Conservation (phyloP, 2,113 vertebrate species). For the Picathartes gymnocephalus region DNA sequence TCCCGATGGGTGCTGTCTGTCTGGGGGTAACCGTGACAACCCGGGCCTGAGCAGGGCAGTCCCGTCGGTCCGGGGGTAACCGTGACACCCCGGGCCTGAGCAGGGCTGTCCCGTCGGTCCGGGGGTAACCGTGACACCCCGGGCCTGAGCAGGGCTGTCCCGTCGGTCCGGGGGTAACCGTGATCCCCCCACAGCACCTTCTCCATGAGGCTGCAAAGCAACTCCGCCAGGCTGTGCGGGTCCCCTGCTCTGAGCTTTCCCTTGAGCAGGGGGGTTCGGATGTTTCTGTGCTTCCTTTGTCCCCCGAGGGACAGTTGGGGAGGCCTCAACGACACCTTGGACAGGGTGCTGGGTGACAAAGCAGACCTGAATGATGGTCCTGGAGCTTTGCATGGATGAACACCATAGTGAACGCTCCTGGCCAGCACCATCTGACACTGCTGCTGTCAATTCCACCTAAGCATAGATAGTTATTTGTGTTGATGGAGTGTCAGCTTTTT, state of each 20-base stretch:
- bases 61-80: neutral
- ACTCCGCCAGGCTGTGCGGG: rapidly evolving
- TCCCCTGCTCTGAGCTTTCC: rapidly evolving
- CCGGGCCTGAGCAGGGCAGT: too few species aligned
- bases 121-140: rapidly evolving
- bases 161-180: rapidly evolving
- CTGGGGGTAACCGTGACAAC: neutral
- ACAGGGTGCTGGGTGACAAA: rapidly evolving
- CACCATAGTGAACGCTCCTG: rapidly evolving
- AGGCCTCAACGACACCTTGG: rapidly evolving
- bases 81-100: neutral
- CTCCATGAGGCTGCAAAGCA: rapidly evolving
- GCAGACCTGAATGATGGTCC: rapidly evolving
- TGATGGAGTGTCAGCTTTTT: neutral
- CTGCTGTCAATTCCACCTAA: rapidly evolving
- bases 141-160: too few species aligned
- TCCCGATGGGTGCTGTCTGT: too few species aligned
- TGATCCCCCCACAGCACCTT: rapidly evolving
- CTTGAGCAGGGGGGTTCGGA: rapidly evolving
- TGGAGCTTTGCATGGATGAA: rapidly evolving
- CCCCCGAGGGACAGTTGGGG: too few species aligned
- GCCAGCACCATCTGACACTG: rapidly evolving
- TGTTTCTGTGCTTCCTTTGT: too few species aligned
- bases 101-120: neutral
- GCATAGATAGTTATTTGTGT: neutral